Conservation (phyloP, 92 coral and sea anemone genomes). For the Anthopleura xanthogrammica region DNA sequence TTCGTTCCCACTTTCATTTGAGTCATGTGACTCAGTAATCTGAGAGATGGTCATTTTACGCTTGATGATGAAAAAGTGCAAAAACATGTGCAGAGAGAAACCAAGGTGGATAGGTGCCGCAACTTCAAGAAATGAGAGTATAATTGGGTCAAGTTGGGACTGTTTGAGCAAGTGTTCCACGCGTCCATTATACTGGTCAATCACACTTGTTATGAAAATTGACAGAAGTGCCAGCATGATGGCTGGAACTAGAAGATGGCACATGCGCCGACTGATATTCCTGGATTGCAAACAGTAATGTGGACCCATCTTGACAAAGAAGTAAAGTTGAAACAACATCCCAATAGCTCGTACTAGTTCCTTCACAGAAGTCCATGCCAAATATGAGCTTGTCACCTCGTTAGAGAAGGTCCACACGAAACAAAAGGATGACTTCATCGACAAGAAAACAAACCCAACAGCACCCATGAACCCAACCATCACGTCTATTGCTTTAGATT, state of each 20-base stretch:
- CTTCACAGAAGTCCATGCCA: slow-evolving; percentile 67
- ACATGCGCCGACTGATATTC: slow-evolving; percentile 35
- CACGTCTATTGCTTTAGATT: slow-evolving; percentile 78
- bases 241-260: slow-evolving; percentile 64
- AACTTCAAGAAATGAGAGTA: slow-evolving; percentile 51
- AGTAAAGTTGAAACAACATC: slow-evolving; percentile 72
- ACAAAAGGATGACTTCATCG: slow-evolving; percentile 62
- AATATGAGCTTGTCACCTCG: slow-evolving; percentile 25
- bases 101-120: slow-evolving; percentile 84
- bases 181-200: slow-evolving; percentile 74
- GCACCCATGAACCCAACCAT: slow-evolving; percentile 88
- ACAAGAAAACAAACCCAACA: slow-evolving; percentile 69
- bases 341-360: slow-evolving; percentile 53
- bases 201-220: slow-evolving; percentile 55
- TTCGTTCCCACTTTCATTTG: slow-evolving; percentile 20
- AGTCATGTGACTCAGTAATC: slow-evolving; percentile 12
- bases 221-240: slow-evolving; percentile 70
- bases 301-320: slow-evolving; percentile 88
- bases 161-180: slow-evolving; percentile 56
- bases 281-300: slow-evolving; percentile 53
- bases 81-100: slow-evolving; percentile 78
- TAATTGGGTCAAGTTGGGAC: slow-evolving; percentile 42
- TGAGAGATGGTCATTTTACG: slow-evolving; percentile 46
- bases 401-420: slow-evolving; percentile 48
- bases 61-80: slow-evolving; percentile 75